A percentile compares a stretch with the other conserved stretches of the same genome.
Conservation (phyloP, 2,797 vertebrate species). For the Remorina albescens region DNA sequence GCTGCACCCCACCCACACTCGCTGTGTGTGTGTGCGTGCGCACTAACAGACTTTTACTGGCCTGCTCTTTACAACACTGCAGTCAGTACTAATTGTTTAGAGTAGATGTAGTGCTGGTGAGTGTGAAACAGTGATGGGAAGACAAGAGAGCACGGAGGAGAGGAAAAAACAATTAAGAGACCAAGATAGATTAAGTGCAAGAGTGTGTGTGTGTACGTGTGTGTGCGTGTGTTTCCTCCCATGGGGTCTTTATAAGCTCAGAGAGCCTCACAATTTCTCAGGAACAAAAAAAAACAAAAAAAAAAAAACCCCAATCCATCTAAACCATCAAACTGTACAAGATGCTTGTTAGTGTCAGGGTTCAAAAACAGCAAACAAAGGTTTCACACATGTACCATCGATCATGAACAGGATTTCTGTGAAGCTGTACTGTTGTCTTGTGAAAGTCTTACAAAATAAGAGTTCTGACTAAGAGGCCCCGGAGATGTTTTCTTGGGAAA, state of each 20-base stretch:
- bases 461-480: neutral
- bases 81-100: slow-evolving; percentile 71
- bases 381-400: neutral
- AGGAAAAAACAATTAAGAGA: slow-evolving; percentile 60
- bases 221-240: neutral
- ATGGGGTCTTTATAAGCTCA: slow-evolving; percentile 37
- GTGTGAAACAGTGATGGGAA: slow-evolving; percentile 53
- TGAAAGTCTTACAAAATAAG: neutral
- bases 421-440: neutral
- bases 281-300: too few relatives aligned
- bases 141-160: slow-evolving; percentile 26
- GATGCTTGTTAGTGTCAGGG: neutral
- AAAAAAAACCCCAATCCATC: too few relatives aligned
- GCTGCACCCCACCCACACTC: slow-evolving; percentile 28
- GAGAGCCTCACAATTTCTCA: slow-evolving; percentile 24
- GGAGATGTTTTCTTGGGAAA: neutral
- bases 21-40: neutral
- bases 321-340: slow-evolving; percentile 1
- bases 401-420: neutral
- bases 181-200: slow-evolving; percentile 49
- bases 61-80: slow-evolving; percentile 37
- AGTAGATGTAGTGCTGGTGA: slow-evolving; percentile 62
- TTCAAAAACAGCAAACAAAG: neutral
- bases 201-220: slow-evolving; percentile 26
- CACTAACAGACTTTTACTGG: slow-evolving; percentile 39